These are phyloP conservation scores for Paracanthobrama guichenoti DNA, from an alignment of 2,113 vertebrate species.

Conservation along the genomic window DNA sequence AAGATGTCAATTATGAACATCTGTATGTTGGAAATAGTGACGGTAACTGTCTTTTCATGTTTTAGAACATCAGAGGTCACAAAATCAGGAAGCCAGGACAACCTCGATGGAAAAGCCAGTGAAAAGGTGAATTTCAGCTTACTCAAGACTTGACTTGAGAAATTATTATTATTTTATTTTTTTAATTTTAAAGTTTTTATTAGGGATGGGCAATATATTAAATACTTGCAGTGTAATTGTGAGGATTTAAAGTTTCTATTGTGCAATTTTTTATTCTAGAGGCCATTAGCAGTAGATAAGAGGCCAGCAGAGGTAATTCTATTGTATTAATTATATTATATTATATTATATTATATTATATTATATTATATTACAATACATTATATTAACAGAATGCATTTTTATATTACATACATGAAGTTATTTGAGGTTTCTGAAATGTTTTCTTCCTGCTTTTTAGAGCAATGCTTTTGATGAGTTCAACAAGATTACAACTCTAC, in stretches of 20 bases:
- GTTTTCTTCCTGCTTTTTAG: constrained; percentile 65
- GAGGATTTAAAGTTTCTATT: not conserved
- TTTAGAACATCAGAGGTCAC: constrained; percentile 52
- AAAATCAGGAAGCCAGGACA: constrained; percentile 80
- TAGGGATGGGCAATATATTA: not conserved
- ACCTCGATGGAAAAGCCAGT: constrained; percentile 74
- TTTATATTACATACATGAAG: not conserved
- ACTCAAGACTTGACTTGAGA: not conserved
- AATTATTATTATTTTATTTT: no score
- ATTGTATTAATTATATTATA: no score
- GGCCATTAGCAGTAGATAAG: constrained; percentile 51
- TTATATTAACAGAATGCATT: not conserved
- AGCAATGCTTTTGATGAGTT: constrained; percentile 70
- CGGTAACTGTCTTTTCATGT: not conserved
- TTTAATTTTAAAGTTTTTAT: not conserved
- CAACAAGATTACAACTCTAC: constrained; percentile 75
- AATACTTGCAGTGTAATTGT: not conserved
- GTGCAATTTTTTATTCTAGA: constrained; percentile 33
- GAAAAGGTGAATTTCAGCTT: constrained; percentile 73
- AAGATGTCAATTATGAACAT: not conserved
- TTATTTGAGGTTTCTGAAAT: not conserved
- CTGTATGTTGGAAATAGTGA: not conserved
- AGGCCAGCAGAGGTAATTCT: constrained; percentile 74
- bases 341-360: no score
- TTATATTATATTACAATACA: not conserved